Evolutionary conservation across 2,113 vertebrate genomes (phyloP).

Genomic region (Lathamus discolor): DNA sequence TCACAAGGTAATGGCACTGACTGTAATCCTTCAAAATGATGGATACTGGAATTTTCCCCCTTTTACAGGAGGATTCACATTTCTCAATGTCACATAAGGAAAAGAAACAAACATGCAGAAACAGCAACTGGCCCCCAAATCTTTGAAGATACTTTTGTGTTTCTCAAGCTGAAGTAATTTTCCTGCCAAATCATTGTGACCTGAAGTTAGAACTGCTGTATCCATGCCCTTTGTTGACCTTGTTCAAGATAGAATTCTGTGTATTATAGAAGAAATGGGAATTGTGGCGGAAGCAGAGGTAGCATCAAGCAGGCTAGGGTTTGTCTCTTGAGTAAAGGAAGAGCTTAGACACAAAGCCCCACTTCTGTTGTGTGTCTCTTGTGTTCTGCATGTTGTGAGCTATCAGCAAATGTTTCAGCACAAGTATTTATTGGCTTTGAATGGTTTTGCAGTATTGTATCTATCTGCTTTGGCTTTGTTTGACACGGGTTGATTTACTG

Average conservation of each 20-base stretch:
- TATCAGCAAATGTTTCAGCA: neutral
- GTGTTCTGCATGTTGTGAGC: neutral
- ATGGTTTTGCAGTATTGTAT: neutral
- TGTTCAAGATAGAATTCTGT: neutral
- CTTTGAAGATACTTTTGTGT: constrained; percentile 33
- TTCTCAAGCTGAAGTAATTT: constrained; percentile 40
- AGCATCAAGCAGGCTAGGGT: neutral
- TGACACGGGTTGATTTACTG: neutral
- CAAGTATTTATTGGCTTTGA: neutral
- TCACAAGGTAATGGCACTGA: constrained; percentile 15
- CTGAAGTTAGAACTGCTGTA: neutral
- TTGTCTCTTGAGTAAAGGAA: neutral
- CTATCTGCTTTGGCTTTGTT: neutral
- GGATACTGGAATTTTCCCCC: constrained; percentile 37
- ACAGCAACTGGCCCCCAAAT: constrained; percentile 17
- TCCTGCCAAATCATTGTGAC: constrained; percentile 33
- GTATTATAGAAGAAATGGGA: neutral
- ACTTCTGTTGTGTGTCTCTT: neutral
- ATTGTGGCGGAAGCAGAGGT: neutral
- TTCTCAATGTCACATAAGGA: constrained; percentile 53
- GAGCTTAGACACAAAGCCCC: neutral
- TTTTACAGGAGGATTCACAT: constrained; percentile 23
- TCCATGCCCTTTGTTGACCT: constrained; percentile 4
- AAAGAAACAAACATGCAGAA: constrained; percentile 57
- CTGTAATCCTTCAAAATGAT: constrained; percentile 59